phyloP scores from a whole-genome alignment of 2,797 vertebrate genomes.

The Hipposideros larvatus region DNA sequence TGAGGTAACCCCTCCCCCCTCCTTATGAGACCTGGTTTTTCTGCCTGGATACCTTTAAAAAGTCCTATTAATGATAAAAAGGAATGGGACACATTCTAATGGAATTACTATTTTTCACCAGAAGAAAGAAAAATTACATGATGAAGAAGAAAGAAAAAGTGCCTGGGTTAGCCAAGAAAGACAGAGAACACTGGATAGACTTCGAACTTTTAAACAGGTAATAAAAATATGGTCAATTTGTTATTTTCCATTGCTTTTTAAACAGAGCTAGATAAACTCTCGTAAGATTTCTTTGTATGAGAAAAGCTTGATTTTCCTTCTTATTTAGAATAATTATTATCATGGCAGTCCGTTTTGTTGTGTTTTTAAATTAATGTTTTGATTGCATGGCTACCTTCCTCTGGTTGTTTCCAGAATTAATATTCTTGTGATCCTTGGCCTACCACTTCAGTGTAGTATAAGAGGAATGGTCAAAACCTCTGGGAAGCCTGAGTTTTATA shows the following conservation, averaged over 20 bases:
- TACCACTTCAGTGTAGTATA: not conserved
- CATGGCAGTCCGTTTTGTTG: not conserved
- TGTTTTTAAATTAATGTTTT: not conserved
- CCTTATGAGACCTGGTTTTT: not conserved
- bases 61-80: conserved; percentile 9
- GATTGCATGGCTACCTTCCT: not conserved
- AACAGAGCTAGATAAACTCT: not conserved
- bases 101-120: conserved; percentile 79
- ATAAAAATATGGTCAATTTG: not conserved
- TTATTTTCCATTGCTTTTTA: conserved; percentile 49
- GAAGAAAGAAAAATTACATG: conserved; percentile 90
- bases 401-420: not conserved
- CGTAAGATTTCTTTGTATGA: conserved; percentile 6
- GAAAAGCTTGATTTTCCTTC: conserved; percentile 8
- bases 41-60: not conserved
- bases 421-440: not conserved
- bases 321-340: conserved; percentile 15
- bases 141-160: conserved; percentile 93
- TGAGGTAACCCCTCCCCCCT: not conserved
- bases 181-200: conserved; percentile 96
- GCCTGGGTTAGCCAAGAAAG: conserved; percentile 95
- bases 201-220: conserved; percentile 98
- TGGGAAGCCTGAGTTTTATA: conserved; percentile 27
- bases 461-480: not conserved
- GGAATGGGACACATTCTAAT: conserved; percentile 15